Conservation (phyloP, 2,797 vertebrate species). For the Remorina albescens region DNA sequence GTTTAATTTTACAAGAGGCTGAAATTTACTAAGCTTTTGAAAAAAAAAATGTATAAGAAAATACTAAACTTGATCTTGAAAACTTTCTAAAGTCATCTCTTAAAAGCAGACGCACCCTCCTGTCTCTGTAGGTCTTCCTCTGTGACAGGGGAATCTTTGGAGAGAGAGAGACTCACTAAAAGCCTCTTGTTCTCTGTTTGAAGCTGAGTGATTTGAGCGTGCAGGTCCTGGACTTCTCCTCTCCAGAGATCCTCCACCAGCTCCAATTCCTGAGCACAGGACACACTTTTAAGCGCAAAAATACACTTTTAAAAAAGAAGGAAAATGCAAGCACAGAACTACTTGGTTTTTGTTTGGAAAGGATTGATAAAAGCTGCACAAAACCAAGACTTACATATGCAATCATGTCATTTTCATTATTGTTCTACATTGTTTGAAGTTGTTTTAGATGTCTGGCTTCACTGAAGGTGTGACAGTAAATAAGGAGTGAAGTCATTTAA, state of each 20-base stretch:
- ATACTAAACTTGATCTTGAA: neutral
- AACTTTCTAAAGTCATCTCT: neutral
- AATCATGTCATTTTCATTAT: neutral
- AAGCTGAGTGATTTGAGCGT: slow-evolving; percentile 91
- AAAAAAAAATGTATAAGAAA: neutral
- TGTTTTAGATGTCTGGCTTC: neutral
- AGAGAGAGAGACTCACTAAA: slow-evolving; percentile 86
- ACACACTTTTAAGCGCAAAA: no score
- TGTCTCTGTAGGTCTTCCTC: slow-evolving; percentile 90
- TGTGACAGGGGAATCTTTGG: slow-evolving; percentile 81
- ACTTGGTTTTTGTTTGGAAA: neutral
- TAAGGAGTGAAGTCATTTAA: neutral
- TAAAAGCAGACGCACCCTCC: slow-evolving; percentile 81
- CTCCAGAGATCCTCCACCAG: slow-evolving; percentile 94
- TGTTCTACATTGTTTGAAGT: neutral
- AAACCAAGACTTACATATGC: neutral
- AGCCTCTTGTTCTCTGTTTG: slow-evolving; percentile 93
- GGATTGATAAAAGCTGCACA: neutral
- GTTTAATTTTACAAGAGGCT: neutral
- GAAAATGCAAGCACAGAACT: neutral
- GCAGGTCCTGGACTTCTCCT: slow-evolving; percentile 92
- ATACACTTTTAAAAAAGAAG: neutral
- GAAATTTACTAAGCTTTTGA: neutral
- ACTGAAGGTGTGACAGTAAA: neutral
- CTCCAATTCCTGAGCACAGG: slow-evolving; percentile 88